Evolutionary conservation across 2,888 invertebrate species (phyloP).

Genomic region (Penaeus monodon): DNA sequence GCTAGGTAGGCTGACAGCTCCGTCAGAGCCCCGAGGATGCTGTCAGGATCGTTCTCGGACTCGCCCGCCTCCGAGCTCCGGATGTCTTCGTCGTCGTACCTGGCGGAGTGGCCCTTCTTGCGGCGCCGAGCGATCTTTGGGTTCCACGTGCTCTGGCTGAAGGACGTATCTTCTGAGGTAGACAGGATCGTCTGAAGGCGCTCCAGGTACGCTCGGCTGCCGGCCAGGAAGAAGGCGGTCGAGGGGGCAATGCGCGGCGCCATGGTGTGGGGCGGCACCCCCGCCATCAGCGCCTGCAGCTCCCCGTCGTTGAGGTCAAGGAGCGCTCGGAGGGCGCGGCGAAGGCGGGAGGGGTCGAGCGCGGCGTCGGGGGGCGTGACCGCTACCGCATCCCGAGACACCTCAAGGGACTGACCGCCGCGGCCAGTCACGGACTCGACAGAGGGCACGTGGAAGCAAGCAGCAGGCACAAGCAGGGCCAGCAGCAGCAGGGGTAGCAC

Average conservation of each 20-base stretch:
- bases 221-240: conserved; percentile 40
- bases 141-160: conserved; percentile 15
- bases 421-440: neutral
- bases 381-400: conserved; percentile 24
- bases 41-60: conserved; percentile 20
- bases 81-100: neutral
- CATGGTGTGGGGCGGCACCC: conserved; percentile 24
- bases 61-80: neutral
- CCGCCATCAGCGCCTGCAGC: conserved; percentile 39
- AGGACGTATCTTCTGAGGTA: neutral
- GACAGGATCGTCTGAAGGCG: conserved; percentile 32
- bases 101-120: conserved; percentile 1
- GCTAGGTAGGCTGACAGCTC: conserved; percentile 39
- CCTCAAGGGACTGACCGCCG: neutral
- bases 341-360: conserved; percentile 24
- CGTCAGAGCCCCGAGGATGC: conserved; percentile 39
- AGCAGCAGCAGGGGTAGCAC: conserved; percentile 17
- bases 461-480: conserved; percentile 11
- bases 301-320: conserved; percentile 51
- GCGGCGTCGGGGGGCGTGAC: neutral
- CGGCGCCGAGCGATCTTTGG: conserved; percentile 27
- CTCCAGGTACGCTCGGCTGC: conserved; percentile 30
- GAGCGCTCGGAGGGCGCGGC: conserved; percentile 35
- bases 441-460: neutral
- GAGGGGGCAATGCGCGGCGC: conserved; percentile 30